Percentiles rank a stretch among this genome's conserved stretches.
Conservation (phyloP, 2,797 vertebrate genomes). For the Pangasius larnaudii region DNA sequence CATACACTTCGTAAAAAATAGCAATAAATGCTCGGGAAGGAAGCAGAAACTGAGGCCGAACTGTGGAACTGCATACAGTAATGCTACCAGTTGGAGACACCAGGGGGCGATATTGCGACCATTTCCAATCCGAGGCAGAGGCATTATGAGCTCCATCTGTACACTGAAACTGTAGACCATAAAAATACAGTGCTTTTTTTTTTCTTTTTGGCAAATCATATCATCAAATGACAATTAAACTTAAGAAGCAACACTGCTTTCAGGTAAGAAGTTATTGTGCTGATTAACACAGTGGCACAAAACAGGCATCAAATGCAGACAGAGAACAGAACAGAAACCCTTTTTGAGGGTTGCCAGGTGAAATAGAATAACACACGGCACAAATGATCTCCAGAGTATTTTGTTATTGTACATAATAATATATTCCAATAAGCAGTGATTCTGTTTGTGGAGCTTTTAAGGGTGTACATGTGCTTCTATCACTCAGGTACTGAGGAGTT, state of each 20-base stretch:
- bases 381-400: slow-evolving; percentile 7
- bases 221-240: slow-evolving; percentile 48
- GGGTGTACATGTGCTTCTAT: neutral
- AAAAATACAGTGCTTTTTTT: slow-evolving; percentile 33
- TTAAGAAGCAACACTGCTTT: slow-evolving; percentile 21
- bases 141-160: slow-evolving; percentile 17
- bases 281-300: slow-evolving; percentile 4
- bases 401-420: slow-evolving; percentile 9
- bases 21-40: slow-evolving; percentile 73
- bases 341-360: neutral
- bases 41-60: slow-evolving; percentile 44
- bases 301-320: slow-evolving; percentile 23
- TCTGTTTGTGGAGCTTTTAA: slow-evolving; percentile 23
- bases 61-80: slow-evolving; percentile 56
- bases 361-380: neutral
- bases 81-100: slow-evolving; percentile 53
- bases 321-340: neutral
- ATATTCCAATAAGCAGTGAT: neutral
- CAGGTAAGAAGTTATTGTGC: slow-evolving; percentile 8
- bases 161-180: slow-evolving; percentile 43
- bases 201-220: slow-evolving; percentile 48
- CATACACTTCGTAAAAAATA: slow-evolving; percentile 86
- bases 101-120: slow-evolving; percentile 52
- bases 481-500: neutral
- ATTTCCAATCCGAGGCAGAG: slow-evolving; percentile 27